Evolutionary conservation across 2,797 vertebrate genomes (phyloP).

Genomic region (Oophaga sylvatica): DNA sequence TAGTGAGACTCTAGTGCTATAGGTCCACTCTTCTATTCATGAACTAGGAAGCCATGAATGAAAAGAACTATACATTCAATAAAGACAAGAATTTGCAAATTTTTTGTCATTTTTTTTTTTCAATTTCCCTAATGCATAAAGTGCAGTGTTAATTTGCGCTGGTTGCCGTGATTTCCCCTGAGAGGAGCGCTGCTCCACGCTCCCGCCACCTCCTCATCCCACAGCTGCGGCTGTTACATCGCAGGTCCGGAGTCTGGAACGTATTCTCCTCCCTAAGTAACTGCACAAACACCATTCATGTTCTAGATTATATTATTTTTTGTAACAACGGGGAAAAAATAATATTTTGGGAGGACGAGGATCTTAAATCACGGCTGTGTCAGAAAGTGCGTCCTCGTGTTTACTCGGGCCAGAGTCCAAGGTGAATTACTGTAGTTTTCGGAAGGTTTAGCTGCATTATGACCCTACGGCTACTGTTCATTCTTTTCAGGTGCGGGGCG

Average conservation of each 20-base stretch:
- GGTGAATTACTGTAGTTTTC: background rate
- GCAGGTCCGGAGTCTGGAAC: slow-evolving; percentile 27
- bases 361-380: slow-evolving; percentile 42
- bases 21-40: no score
- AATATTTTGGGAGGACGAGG: slow-evolving; percentile 45
- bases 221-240: background rate
- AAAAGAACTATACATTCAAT: no score
- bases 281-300: slow-evolving; percentile 38
- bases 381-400: slow-evolving; percentile 41
- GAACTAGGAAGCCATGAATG: no score
- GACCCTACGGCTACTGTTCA: slow-evolving; percentile 32
- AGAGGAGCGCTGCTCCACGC: background rate
- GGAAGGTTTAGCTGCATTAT: slow-evolving; percentile 23
- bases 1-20: background rate
- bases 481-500: slow-evolving; percentile 1
- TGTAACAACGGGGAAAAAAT: slow-evolving; percentile 44
- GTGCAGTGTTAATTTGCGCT: background rate
- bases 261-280: slow-evolving; percentile 4
- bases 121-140: background rate
- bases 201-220: background rate
- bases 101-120: background rate
- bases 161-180: background rate
- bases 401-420: slow-evolving; percentile 46
- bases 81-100: background rate
- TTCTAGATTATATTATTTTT: slow-evolving; percentile 52